Evolutionary conservation across 2,113 vertebrate species (phyloP).

Genomic region (Gopherus evgoodei): DNA sequence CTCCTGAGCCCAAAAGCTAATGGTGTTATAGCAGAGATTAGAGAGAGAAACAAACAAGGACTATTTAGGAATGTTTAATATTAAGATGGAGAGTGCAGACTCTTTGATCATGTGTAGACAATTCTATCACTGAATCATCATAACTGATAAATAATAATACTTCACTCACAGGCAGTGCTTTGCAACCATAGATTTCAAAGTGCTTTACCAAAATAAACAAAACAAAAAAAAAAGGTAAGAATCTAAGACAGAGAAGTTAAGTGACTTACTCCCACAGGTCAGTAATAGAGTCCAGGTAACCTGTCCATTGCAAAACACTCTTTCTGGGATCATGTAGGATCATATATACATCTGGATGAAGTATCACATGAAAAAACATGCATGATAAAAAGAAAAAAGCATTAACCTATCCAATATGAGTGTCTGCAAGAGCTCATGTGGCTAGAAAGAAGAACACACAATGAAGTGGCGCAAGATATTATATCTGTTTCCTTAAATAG

Average conservation of each 20-base stretch:
- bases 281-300: background rate
- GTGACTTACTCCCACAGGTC: background rate
- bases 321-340: background rate
- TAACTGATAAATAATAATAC: constrained; percentile 27
- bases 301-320: background rate
- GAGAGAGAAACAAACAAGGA: constrained; percentile 63
- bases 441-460: background rate
- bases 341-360: background rate
- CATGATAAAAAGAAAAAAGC: constrained; percentile 10
- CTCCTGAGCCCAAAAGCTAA: constrained; percentile 24
- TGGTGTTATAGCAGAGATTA: constrained; percentile 41
- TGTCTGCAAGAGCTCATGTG: background rate
- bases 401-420: background rate
- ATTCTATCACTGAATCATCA: background rate
- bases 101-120: background rate
- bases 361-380: background rate
- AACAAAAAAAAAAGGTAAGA: background rate
- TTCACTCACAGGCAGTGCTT: background rate
- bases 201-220: background rate
- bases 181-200: background rate
- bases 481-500: constrained; percentile 6
- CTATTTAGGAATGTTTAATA: constrained; percentile 58
- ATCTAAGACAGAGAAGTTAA: background rate
- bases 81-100: constrained; percentile 3
- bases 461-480: background rate